Evolutionary conservation across 2,113 vertebrate genomes (phyloP).

Genomic region (Ciconia stormi): DNA sequence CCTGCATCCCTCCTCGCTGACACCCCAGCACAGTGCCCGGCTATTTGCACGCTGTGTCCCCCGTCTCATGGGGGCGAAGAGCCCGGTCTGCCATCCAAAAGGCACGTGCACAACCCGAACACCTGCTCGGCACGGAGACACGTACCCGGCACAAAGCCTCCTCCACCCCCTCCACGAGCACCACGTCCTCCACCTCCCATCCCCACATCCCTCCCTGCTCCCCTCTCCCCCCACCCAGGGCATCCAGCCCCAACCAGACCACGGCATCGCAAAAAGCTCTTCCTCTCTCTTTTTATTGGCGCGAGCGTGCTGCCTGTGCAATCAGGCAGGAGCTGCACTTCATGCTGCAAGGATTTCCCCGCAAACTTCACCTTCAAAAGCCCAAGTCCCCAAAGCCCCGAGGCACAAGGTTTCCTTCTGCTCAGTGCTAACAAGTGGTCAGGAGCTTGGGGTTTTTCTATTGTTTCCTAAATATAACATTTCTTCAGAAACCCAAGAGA

Average conservation of each 20-base stretch:
- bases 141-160: accelerated
- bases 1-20: not conserved
- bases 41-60: accelerated
- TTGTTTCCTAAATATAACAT: not conserved
- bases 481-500: not conserved
- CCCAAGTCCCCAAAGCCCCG: not conserved
- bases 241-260: not conserved
- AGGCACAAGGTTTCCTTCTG: not conserved
- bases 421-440: not conserved
- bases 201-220: not conserved
- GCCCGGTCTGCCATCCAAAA: not conserved
- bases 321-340: not conserved
- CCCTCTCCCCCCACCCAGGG: not conserved
- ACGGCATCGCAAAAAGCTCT: not conserved
- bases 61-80: not conserved
- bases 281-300: not conserved
- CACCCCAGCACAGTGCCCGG: not conserved
- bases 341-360: constrained; percentile 8
- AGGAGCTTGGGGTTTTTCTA: not conserved
- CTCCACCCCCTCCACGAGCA: not conserved
- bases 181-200: not conserved
- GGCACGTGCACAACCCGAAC: accelerated
- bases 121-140: accelerated
- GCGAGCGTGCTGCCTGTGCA: not conserved
- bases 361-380: constrained; percentile 34